These are phyloP conservation scores for Gila robusta DNA, from an alignment of 2,797 vertebrate species.

Conservation along the genomic window DNA sequence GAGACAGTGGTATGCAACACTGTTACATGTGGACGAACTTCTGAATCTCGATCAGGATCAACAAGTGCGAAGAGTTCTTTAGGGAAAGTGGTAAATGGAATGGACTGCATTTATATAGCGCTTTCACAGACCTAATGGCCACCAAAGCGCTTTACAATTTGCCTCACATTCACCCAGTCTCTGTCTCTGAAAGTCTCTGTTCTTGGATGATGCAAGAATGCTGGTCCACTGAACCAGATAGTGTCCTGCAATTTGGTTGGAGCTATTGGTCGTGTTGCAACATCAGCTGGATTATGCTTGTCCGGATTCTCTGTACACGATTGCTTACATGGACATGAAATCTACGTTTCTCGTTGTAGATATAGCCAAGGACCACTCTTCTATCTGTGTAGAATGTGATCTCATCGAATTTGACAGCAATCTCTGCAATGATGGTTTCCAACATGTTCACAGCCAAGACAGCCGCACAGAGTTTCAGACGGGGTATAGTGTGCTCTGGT, in stretches of 20 bases:
- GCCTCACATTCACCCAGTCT: no score
- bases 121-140: no score
- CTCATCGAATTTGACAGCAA: slow-evolving; percentile 5
- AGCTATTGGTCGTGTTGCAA: slow-evolving; percentile 20
- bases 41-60: no score
- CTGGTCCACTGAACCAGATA: slow-evolving; percentile 38
- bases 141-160: no score
- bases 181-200: background rate
- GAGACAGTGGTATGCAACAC: no score
- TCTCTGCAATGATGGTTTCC: slow-evolving; percentile 19
- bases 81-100: no score
- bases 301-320: slow-evolving; percentile 18
- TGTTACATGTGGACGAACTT: no score
- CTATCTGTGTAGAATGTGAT: slow-evolving; percentile 11
- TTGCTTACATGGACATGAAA: slow-evolving; percentile 40
- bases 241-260: slow-evolving; percentile 11
- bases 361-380: slow-evolving; percentile 5
- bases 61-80: no score
- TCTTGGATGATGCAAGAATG: background rate
- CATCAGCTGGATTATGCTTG: slow-evolving; percentile 32
- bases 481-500: slow-evolving; percentile 38
- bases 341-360: slow-evolving; percentile 24
- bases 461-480: slow-evolving; percentile 30
- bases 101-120: no score
- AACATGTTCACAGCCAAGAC: slow-evolving; percentile 31